A percentile compares a stretch with the other conserved stretches of the same genome.
phyloP scores from a whole-genome alignment of 2,888 invertebrate species.

The Colletes collaris region DNA sequence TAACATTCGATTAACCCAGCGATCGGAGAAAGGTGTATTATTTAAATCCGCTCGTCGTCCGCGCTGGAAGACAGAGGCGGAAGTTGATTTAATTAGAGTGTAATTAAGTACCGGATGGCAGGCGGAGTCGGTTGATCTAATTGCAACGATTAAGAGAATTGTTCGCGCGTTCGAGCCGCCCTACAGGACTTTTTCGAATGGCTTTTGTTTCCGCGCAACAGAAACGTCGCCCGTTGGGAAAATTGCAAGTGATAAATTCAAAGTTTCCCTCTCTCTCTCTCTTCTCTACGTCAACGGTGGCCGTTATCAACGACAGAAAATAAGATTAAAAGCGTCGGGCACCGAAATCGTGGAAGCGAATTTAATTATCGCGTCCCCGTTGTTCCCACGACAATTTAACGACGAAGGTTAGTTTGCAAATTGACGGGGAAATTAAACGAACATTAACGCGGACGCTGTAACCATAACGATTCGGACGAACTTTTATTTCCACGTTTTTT shows the following conservation, averaged over 20 bases:
- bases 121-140: constrained; percentile 48
- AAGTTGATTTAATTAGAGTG: constrained; percentile 57
- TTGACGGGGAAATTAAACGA: too few relatives aligned
- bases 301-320: neutral
- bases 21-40: constrained; percentile 5
- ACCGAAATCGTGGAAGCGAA: too few relatives aligned
- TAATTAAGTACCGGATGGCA: constrained; percentile 51
- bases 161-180: constrained; percentile 10
- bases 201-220: constrained; percentile 6
- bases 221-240: neutral
- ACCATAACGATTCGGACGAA: too few relatives aligned
- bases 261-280: too few relatives aligned
- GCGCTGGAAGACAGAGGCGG: constrained; percentile 29
- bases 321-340: neutral
- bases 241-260: constrained; percentile 1
- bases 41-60: constrained; percentile 25
- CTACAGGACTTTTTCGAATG: constrained; percentile 14
- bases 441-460: too few relatives aligned
- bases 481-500: too few relatives aligned
- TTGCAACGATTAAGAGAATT: constrained; percentile 56
- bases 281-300: neutral
- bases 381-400: too few relatives aligned
- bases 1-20: neutral
- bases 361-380: too few relatives aligned
- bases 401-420: too few relatives aligned